Conservation (phyloP, 2,113 vertebrate species). For the Gymnobelideus leadbeateri region DNA sequence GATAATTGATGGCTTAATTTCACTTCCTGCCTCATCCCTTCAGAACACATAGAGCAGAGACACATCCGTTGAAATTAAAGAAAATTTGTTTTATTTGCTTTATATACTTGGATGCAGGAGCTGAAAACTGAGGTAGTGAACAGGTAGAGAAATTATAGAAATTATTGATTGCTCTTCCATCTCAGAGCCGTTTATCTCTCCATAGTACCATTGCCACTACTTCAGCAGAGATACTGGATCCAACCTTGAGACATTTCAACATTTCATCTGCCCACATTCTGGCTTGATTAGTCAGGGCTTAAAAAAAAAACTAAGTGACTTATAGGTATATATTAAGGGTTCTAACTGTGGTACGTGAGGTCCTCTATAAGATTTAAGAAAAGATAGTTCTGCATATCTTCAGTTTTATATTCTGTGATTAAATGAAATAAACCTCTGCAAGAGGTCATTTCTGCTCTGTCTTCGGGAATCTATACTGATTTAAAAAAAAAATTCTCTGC, state of each 20-base stretch:
- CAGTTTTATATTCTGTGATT: not conserved
- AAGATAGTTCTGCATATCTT: not conserved
- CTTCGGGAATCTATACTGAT: not conserved
- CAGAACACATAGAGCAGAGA: constrained; percentile 30
- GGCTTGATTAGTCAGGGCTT: not conserved
- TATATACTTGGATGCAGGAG: constrained; percentile 22
- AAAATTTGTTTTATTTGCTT: constrained; percentile 7
- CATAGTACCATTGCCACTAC: not conserved
- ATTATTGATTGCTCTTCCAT: not conserved
- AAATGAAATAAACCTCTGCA: no score
- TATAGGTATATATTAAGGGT: not conserved
- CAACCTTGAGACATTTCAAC: not conserved
- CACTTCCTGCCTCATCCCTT: constrained; percentile 40
- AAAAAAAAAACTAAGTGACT: not conserved
- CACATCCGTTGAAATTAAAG: constrained; percentile 34
- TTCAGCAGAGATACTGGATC: not conserved
- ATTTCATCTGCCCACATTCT: not conserved
- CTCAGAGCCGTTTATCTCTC: not conserved
- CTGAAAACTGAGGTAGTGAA: constrained; percentile 21
- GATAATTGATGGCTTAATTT: constrained; percentile 28
- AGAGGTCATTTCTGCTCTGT: constrained; percentile 19
- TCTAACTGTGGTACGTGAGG: not conserved
- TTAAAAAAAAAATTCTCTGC: not conserved
- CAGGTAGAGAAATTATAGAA: constrained; percentile 15
- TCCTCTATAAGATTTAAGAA: not conserved